Evolutionary conservation across 2,888 invertebrate species (phyloP), one percentile per base, ranked within the genome.

Genomic region (Caprella mutica): DNA sequence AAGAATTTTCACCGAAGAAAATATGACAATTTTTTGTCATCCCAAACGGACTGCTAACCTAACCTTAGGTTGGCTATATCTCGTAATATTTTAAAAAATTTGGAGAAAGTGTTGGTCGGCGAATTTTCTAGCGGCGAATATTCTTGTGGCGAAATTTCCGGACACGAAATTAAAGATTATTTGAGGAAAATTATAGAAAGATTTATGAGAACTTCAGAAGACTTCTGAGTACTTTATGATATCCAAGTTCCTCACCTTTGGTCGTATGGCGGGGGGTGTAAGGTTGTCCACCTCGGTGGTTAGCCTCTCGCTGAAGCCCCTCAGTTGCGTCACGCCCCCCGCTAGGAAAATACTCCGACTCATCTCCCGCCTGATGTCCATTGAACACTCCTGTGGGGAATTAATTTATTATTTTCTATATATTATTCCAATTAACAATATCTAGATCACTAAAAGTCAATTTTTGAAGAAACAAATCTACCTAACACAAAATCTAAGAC

Each of bases 341-440:
- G 78, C 75, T 55, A 80, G 68, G 68, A 75, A 79, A 61, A 80
- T 77, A 65, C 77, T 77, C 65, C 78, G 73, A 61, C 74, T 75
- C 74, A 77, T 75, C 65, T 76, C 75, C 66, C 75, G 73, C n/a
- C 79, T 69, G 53, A 75, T 72, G 69, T 80, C 79, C 69, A 80
- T 75, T n/a, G 78, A 77, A 65, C 77, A 77, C 55, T 75, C 75
- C 68, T 76, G 61, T 23, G 23, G 14, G 24, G 17, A n/a, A n/a
- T n/a, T n/a, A n/a, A n/a, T n/a, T n/a, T n/a, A 9, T 8, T 19
- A 52, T n/a, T n/a, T n/a, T n/a, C n/a, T n/a, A n/a, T n/a, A n/a
- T n/a, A n/a, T n/a, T n/a, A n/a, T n/a, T n/a, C n/a, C n/a, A n/a
- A n/a, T n/a, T n/a, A n/a, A n/a, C n/a, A n/a, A n/a, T n/a, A n/a